Conservation (phyloP, 1,140 invertebrate genomes). For the Leptinotarsa defecta region DNA sequence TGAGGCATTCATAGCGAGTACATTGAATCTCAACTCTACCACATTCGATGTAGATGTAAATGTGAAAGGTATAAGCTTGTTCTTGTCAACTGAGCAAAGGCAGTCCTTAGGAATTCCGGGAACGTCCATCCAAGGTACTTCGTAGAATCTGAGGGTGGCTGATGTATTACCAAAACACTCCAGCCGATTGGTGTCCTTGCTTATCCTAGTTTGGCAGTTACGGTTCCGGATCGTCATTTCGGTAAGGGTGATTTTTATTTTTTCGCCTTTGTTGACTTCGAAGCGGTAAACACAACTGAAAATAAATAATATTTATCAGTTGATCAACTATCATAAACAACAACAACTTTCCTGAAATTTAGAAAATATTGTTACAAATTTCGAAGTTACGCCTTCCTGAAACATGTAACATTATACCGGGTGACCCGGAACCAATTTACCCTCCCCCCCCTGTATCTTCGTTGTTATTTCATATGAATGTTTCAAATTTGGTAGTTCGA, state of each 20-base stretch:
- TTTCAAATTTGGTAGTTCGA: no score
- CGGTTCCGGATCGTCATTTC: conserved; percentile 69
- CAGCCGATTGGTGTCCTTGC: conserved; percentile 70
- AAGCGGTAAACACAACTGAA: conserved; percentile 83
- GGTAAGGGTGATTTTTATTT: conserved; percentile 70
- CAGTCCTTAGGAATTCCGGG: conserved; percentile 71
- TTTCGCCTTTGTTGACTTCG: conserved; percentile 77
- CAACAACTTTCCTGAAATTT: no score
- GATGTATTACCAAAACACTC: conserved; percentile 69
- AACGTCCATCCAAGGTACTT: conserved; percentile 72
- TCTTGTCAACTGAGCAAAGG: conserved; percentile 66
- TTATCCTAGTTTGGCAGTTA: conserved; percentile 65
- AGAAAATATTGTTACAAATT: no score
- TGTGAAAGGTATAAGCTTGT: conserved; percentile 67
- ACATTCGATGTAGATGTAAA: conserved; percentile 77
- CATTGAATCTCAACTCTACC: conserved; percentile 80
- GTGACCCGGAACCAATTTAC: no score
- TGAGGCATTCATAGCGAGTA: conserved; percentile 77
- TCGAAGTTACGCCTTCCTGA: no score
- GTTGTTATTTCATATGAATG: no score
- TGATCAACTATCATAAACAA: no score
- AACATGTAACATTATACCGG: no score
- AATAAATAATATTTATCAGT: neutral
- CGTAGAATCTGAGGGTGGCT: conserved; percentile 67
- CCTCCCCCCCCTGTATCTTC: no score